phyloP scores from a whole-genome alignment of 2,797 vertebrate species.

The Distichodus sexfasciatus region DNA sequence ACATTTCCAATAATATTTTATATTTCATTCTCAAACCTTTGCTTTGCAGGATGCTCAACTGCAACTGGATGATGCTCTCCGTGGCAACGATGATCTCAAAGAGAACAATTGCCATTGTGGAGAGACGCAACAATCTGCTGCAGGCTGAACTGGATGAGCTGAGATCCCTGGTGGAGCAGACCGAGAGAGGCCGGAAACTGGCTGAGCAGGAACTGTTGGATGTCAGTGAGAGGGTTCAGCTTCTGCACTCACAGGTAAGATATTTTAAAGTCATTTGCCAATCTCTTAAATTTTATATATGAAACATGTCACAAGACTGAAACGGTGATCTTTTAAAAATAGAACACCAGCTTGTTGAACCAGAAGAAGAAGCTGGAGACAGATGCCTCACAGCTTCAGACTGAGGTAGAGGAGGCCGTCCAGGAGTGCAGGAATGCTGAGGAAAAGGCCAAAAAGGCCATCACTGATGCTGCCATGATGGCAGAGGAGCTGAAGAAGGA shows the following conservation, averaged over 20 bases:
- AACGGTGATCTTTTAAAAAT: neutral
- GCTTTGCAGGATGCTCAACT: slow-evolving; percentile 69
- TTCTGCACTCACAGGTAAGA: slow-evolving; percentile 77
- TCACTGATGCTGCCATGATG: slow-evolving; percentile 44
- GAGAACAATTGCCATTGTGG: slow-evolving; percentile 75
- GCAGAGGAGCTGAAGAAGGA: slow-evolving; percentile 47
- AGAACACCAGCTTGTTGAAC: slow-evolving; percentile 80
- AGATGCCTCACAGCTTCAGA: slow-evolving; percentile 70
- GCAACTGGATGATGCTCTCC: slow-evolving; percentile 66
- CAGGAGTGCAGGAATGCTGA: slow-evolving; percentile 57
- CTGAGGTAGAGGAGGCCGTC: slow-evolving; percentile 31
- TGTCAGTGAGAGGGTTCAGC: slow-evolving; percentile 71
- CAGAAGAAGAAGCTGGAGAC: slow-evolving; percentile 79
- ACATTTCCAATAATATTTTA: too few species aligned
- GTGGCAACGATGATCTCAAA: slow-evolving; percentile 72
- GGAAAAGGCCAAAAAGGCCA: slow-evolving; percentile 59
- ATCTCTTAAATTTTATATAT: neutral
- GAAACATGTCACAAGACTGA: neutral
- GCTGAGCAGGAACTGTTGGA: slow-evolving; percentile 69
- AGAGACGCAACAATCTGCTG: slow-evolving; percentile 73
- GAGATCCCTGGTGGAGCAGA: slow-evolving; percentile 58
- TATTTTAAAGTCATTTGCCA: neutral
- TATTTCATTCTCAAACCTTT: neutral
- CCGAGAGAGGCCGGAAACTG: slow-evolving; percentile 68
- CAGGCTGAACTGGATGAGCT: slow-evolving; percentile 72